Evolutionary conservation across 92 coral and sea anemone species (phyloP).

Genomic region (Porites rus): DNA sequence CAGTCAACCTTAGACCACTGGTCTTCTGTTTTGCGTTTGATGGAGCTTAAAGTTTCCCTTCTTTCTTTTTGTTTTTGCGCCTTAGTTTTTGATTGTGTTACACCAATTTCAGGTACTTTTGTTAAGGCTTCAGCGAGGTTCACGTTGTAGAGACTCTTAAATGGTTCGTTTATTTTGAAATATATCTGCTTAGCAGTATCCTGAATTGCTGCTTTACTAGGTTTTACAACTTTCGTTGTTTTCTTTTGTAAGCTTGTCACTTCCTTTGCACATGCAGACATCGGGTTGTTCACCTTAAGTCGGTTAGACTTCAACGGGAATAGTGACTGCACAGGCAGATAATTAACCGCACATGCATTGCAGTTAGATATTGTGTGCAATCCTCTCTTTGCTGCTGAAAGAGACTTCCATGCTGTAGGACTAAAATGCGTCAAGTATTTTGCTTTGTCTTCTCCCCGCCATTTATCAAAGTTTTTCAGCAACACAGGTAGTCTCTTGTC

Average conservation of each 20-base stretch:
- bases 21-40: not conserved
- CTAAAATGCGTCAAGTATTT: not conserved
- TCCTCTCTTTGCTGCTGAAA: not conserved
- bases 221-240: not conserved
- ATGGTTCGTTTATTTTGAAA: not conserved
- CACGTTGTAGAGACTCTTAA: not conserved
- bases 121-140: conserved; percentile 1
- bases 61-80: conserved; percentile 1
- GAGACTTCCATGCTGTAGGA: not conserved
- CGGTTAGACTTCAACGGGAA: not conserved
- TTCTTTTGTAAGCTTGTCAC: not conserved
- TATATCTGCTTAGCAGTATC: not conserved
- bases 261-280: not conserved
- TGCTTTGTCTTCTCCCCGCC: conserved; percentile 1
- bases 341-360: not conserved
- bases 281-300: not conserved
- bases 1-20: conserved; percentile 6
- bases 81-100: not conserved
- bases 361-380: not conserved
- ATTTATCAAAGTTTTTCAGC: not conserved
- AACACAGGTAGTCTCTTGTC: not conserved
- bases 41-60: not conserved
- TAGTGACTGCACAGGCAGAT: not conserved
- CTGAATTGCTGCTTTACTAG: not conserved
- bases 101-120: conserved; percentile 1